A percentile compares a stretch with the other conserved stretches of the same genome.
Evolutionary conservation across 2,888 invertebrate species (phyloP).

Genomic region (Trissolcus brochymenae): DNA sequence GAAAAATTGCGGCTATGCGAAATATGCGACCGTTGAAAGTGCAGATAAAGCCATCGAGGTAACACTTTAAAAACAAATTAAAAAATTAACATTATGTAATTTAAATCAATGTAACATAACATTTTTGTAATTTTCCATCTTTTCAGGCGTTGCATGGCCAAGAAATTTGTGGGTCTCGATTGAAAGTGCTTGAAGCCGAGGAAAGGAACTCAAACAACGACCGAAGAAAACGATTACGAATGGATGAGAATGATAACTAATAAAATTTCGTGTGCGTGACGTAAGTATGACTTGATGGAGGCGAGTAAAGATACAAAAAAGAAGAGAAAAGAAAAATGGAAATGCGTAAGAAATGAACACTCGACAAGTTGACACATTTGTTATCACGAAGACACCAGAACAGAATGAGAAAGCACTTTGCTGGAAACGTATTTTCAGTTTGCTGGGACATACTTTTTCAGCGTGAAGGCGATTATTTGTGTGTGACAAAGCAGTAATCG

Average conservation of each 20-base stretch:
- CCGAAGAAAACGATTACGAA: constrained; percentile 73
- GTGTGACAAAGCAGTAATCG: constrained; percentile 66
- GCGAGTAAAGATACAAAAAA: too few relatives aligned
- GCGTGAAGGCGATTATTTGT: too few relatives aligned
- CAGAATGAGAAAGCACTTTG: constrained; percentile 3
- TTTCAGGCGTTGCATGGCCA: constrained; percentile 87
- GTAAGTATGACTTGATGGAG: constrained; percentile 67
- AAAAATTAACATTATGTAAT: neutral
- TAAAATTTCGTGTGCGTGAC: constrained; percentile 64
- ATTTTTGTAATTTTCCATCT: constrained; percentile 19
- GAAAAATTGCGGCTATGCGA: constrained; percentile 94
- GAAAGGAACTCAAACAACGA: constrained; percentile 78
- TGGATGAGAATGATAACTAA: constrained; percentile 74
- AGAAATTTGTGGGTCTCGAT: constrained; percentile 89
- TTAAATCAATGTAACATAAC: neutral
- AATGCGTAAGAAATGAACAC: constrained; percentile 4
- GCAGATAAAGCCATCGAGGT: constrained; percentile 87
- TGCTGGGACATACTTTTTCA: constrained; percentile 6
- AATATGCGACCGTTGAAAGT: constrained; percentile 85
- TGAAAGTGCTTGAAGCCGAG: constrained; percentile 94
- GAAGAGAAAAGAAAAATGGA: neutral
- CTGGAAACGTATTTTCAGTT: constrained; percentile 26
- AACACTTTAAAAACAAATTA: constrained; percentile 37
- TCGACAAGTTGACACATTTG: constrained; percentile 36
- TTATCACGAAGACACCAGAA: constrained; percentile 21